Evolutionary conservation across 1,140 invertebrate genomes (phyloP).

Genomic region (Drosophila quadrilineata): DNA sequence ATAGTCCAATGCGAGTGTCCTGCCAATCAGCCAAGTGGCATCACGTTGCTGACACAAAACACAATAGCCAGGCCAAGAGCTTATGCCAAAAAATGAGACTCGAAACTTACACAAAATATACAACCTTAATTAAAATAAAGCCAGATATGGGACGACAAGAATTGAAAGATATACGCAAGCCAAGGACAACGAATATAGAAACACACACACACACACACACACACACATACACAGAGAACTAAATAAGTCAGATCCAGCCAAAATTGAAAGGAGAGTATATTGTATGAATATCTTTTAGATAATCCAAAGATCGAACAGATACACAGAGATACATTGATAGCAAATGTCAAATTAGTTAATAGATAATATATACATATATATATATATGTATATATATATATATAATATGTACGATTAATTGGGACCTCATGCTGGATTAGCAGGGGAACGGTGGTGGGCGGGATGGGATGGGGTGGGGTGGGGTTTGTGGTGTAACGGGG

Average conservation of each 20-base stretch:
- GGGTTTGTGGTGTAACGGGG: too few species aligned
- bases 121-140: conserved; percentile 4
- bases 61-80: conserved; percentile 23
- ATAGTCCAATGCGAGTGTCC: conserved; percentile 52
- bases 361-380: too few species aligned
- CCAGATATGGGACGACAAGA: too few species aligned
- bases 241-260: conserved; percentile 38
- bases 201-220: conserved; percentile 14
- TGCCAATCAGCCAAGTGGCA: conserved; percentile 37
- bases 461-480: too few species aligned
- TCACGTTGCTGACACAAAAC: not conserved
- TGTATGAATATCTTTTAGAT: conserved; percentile 24
- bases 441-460: not conserved
- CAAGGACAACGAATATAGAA: conserved; percentile 31
- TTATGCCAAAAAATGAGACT: conserved; percentile 30
- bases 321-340: conserved; percentile 21
- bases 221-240: conserved; percentile 6
- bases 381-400: conserved; percentile 6
- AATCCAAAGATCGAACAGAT: not conserved
- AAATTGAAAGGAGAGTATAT: conserved; percentile 18
- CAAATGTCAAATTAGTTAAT: conserved; percentile 40
- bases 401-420: conserved; percentile 40
- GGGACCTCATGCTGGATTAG: conserved; percentile 31
- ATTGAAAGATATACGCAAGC: too few species aligned
- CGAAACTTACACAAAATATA: not conserved